Percentiles rank a stretch among this genome's conserved stretches.
Evolutionary conservation across 2,888 invertebrate genomes (phyloP).

Genomic region (Tenthredo livida): DNA sequence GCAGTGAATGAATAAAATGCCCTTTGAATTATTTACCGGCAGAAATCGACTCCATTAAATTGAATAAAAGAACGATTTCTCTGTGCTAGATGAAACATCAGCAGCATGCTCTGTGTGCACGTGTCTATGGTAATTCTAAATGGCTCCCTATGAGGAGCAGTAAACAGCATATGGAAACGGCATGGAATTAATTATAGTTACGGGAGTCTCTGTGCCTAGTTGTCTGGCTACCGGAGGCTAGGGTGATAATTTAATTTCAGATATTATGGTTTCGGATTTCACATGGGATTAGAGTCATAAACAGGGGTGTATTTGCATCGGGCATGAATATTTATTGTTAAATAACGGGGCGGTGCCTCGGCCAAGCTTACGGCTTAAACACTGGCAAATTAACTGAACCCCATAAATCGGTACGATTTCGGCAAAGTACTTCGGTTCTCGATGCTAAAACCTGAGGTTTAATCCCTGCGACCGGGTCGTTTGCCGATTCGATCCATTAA

Average conservation of each 20-base stretch:
- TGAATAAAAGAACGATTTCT: background rate
- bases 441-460: constrained; percentile 11
- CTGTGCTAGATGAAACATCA: background rate
- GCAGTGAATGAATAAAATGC: background rate
- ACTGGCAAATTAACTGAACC: constrained; percentile 28
- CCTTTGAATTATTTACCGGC: background rate
- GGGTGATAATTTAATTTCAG: constrained; percentile 49
- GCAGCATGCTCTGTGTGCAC: background rate
- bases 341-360: constrained; percentile 22
- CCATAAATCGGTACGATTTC: constrained; percentile 42
- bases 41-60: background rate
- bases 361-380: constrained; percentile 32
- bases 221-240: background rate
- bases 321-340: constrained; percentile 49
- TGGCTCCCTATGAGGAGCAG: constrained; percentile 36
- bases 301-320: constrained; percentile 45
- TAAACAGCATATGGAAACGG: constrained; percentile 45
- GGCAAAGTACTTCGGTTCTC: constrained; percentile 18
- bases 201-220: constrained; percentile 1
- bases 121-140: constrained; percentile 42
- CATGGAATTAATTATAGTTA: constrained; percentile 45
- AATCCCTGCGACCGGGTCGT: constrained; percentile 4
- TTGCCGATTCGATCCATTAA: constrained; percentile 7
- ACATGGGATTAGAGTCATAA: constrained; percentile 51
- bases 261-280: constrained; percentile 51